Percentiles rank a stretch among this genome's conserved stretches.
These are phyloP conservation scores for Amphipoea lucens DNA, from an alignment of 2,888 invertebrate species.

Conservation along the genomic window DNA sequence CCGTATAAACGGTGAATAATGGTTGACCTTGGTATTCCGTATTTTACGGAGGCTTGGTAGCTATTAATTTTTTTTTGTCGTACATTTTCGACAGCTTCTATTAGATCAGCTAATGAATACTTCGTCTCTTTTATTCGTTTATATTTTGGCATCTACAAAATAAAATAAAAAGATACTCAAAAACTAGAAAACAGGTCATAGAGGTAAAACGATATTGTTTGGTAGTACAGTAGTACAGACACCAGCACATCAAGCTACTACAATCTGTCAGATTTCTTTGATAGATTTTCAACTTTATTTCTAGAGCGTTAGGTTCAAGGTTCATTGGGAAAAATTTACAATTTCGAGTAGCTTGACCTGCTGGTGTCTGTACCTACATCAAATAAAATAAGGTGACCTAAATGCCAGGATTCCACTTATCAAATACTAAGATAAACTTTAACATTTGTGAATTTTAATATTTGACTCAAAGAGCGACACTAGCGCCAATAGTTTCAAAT, in stretches of 20 bases:
- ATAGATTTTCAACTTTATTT: too few relatives aligned
- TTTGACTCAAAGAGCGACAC: constrained; percentile 22
- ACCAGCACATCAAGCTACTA: too few relatives aligned
- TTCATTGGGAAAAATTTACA: too few relatives aligned
- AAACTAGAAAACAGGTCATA: constrained; percentile 22
- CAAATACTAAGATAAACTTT: constrained; percentile 16
- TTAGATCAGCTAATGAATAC: constrained; percentile 23
- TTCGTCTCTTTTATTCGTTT: constrained; percentile 26
- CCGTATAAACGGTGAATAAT: constrained; percentile 52
- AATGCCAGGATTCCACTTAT: constrained; percentile 17
- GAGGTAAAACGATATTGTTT: constrained; percentile 6
- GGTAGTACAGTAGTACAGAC: constrained; percentile 7
- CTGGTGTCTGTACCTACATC: neutral
- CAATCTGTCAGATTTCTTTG: too few relatives aligned
- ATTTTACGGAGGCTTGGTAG: constrained; percentile 11
- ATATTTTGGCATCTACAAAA: constrained; percentile 34
- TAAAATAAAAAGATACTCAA: constrained; percentile 25
- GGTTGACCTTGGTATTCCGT: constrained; percentile 45
- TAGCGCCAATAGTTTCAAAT: constrained; percentile 24
- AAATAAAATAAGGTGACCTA: constrained; percentile 17
- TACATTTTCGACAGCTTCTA: constrained; percentile 15
- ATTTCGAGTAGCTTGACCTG: too few relatives aligned
- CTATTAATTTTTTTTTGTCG: constrained; percentile 6
- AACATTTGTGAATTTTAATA: constrained; percentile 3
- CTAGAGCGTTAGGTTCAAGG: too few relatives aligned